These are phyloP conservation scores for Craniophora ligustri DNA, from an alignment of 2,888 invertebrate species.

Conservation along the genomic window DNA sequence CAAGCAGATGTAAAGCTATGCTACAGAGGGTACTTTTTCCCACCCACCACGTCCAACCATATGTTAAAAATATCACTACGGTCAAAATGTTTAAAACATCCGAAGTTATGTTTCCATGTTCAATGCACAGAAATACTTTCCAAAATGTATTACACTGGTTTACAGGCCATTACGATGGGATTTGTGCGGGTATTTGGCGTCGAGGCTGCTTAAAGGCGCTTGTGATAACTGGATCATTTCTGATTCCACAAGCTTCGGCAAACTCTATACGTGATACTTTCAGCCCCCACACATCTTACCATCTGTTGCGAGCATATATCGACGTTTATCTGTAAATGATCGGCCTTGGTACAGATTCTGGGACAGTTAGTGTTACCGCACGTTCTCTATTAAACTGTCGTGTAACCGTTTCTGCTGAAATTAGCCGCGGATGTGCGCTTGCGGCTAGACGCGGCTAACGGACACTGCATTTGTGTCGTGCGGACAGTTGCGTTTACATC, in stretches of 20 bases:
- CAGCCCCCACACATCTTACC: conserved; percentile 52
- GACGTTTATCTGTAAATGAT: conserved; percentile 66
- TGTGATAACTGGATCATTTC: conserved; percentile 49
- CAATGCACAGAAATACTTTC: conserved; percentile 18
- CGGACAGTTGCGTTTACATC: conserved; percentile 53
- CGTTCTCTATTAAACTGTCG: conserved; percentile 65
- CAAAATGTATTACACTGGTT: conserved; percentile 1
- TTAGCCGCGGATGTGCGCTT: conserved; percentile 61
- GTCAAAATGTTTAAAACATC: conserved; percentile 50
- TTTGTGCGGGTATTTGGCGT: conserved; percentile 5
- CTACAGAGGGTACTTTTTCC: conserved; percentile 39
- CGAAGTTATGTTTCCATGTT: conserved; percentile 38
- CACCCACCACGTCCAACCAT: conserved; percentile 45
- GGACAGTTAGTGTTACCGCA: conserved; percentile 73
- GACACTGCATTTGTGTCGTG: conserved; percentile 60
- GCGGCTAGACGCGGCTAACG: conserved; percentile 60
- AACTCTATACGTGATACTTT: conserved; percentile 48
- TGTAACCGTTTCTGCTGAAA: conserved; percentile 72
- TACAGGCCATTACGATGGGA: not conserved
- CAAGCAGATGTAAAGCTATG: conserved; percentile 39
- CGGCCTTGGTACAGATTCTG: conserved; percentile 77
- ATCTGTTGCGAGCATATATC: conserved; percentile 54
- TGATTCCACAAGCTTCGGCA: conserved; percentile 43
- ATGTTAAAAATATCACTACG: conserved; percentile 40
- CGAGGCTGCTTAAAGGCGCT: conserved; percentile 15